Evolutionary conservation across 2,888 invertebrate genomes (phyloP).

Genomic region (Disparrhopalites patrizii): DNA sequence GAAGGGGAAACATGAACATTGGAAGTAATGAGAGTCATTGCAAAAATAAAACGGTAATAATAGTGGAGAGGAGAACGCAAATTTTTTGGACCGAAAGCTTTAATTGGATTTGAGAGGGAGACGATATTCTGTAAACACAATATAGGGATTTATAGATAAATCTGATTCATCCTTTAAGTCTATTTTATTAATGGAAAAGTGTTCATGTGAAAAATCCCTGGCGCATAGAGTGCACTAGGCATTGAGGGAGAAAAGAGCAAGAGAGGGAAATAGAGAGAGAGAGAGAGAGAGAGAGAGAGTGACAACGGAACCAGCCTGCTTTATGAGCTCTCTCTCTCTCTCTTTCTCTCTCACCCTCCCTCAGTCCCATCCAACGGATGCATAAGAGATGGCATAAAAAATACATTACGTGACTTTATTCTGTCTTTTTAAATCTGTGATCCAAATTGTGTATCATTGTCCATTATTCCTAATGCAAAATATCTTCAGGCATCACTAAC

Average conservation of each 20-base stretch:
- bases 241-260: background rate
- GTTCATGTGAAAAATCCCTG: conserved; percentile 47
- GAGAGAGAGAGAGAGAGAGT: too few relatives aligned
- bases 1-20: too few relatives aligned
- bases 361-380: too few relatives aligned
- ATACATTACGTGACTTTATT: too few relatives aligned
- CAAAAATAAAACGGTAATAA: background rate
- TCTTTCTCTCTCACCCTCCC: too few relatives aligned
- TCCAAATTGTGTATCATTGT: too few relatives aligned
- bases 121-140: conserved; percentile 37
- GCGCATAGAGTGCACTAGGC: background rate
- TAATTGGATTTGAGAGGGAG: conserved; percentile 41
- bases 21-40: too few relatives aligned
- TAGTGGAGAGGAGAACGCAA: conserved; percentile 3
- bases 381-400: too few relatives aligned
- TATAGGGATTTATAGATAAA: conserved; percentile 41
- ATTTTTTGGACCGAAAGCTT: conserved; percentile 38
- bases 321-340: background rate
- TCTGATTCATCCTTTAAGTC: conserved; percentile 49
- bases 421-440: too few relatives aligned
- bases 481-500: too few relatives aligned
- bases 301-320: background rate
- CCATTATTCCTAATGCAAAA: too few relatives aligned
- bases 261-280: too few relatives aligned
- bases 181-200: conserved; percentile 49